Evolutionary conservation across 1,140 invertebrate species (phyloP).

Genomic region (silkworm (Bombyx mori)): ASM3026992v2 NC_085115.1:10562001-10562500

Average conservation of each 20-base stretch:
- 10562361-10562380: conserved; percentile 78
- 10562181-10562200: conserved; percentile 56
- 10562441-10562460: too few species aligned
- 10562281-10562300: conserved; percentile 76
- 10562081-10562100: conserved; percentile 63
- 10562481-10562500: too few species aligned
- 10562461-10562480: too few species aligned
- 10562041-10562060: too few species aligned
- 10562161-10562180: conserved; percentile 60
- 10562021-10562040: too few species aligned
- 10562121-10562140: conserved; percentile 67
- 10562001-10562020: too few species aligned
- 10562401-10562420: too few species aligned
- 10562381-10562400: neutral
- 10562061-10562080: conserved; percentile 18
- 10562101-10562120: conserved; percentile 73
- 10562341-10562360: conserved; percentile 83
- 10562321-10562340: conserved; percentile 86
- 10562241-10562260: conserved; percentile 57
- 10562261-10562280: conserved; percentile 74
- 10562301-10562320: conserved; percentile 58
- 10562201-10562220: conserved; percentile 29
- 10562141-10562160: conserved; percentile 66
- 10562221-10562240: conserved; percentile 28
- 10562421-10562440: too few species aligned